Conservation (phyloP, 2,797 vertebrate species). For the Gymnopithys bicolor region DNA sequence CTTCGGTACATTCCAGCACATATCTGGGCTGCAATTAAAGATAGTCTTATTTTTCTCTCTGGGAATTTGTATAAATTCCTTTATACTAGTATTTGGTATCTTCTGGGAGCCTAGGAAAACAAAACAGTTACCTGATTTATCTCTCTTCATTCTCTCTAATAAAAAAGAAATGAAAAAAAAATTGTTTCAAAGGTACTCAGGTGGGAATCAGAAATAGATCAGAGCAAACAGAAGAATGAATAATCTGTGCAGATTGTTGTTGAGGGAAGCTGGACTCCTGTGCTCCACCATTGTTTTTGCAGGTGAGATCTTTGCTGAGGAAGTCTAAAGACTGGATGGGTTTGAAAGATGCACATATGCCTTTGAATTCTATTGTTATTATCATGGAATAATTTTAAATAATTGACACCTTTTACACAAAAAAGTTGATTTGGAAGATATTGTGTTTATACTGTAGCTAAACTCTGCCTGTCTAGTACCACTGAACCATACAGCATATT, state of each 20-base stretch:
- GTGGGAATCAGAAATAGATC: not conserved
- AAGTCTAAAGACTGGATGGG: not conserved
- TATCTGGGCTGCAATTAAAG: not conserved
- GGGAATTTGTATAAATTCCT: not conserved
- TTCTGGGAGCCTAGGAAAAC: not conserved
- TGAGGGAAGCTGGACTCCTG: not conserved
- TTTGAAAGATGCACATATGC: constrained; percentile 37
- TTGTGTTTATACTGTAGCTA: constrained; percentile 60
- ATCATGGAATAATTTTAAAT: constrained; percentile 9
- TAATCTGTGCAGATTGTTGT: not conserved
- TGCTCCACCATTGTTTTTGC: constrained; percentile 34
- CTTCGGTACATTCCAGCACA: not conserved
- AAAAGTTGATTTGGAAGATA: constrained; percentile 1
- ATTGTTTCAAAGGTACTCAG: not conserved
- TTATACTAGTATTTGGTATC: not conserved
- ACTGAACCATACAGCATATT: constrained; percentile 35
- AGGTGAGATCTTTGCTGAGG: constrained; percentile 40
- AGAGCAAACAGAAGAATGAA: not conserved
- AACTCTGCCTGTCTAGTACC: constrained; percentile 35
- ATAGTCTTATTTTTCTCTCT: not conserved
- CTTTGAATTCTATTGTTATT: constrained; percentile 49
- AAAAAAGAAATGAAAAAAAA: not conserved
- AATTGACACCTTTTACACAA: constrained; percentile 25
- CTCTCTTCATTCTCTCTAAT: not conserved
- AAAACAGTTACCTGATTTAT: not conserved